Evolutionary conservation across 2,113 vertebrate species (phyloP), one percentile per base, ranked within the genome.

Genomic region (Elephas maximus): DNA sequence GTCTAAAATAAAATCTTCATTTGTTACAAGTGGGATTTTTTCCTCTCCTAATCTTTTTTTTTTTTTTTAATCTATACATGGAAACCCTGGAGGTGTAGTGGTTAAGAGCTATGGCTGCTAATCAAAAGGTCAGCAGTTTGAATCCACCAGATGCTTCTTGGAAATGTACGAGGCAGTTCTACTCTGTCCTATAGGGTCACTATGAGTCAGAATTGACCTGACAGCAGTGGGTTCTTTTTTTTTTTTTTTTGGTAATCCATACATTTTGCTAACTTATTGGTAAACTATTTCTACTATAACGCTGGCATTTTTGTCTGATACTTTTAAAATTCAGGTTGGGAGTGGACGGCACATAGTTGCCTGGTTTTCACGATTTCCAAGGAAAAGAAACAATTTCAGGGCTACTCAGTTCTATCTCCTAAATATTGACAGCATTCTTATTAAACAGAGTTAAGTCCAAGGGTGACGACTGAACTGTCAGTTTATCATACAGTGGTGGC

Each of bases 311-410:
- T 53, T 57, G 21, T 69, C 77, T 51, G 14, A 87, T 57, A 80
- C 33, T 91, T 93, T 88, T 28, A 73, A 51, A 92, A 77, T 44
- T 79, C 23, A 8, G 8, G 7, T 20, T 44, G 2, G 7, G 2
- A 18, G 6, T 12, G 44, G 20, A 74, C 23, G 20, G 73, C 69
- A 78, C 12, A 93, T n/a, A 83, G 33, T 24, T 65, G 21, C 33
- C 44, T 88, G 81, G 28, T 53, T 96, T 93, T 91, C 71, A 81
- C 77, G 86, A 77, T 80, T 97, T 92, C 69, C 77, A 89, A 96
- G 33, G 37, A 77, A 89, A 74, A 76, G 51, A 92, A 97, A 41
- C 1, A 67, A 84, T 93, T 30, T 90, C 44, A 57, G 67, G 28
- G 21, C 17, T 90, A n/a, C 60, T 96, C 41, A 41, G 21, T 81